Evolutionary conservation across 2,888 invertebrate genomes (phyloP).

Genomic region (Heliconius aoede): DNA sequence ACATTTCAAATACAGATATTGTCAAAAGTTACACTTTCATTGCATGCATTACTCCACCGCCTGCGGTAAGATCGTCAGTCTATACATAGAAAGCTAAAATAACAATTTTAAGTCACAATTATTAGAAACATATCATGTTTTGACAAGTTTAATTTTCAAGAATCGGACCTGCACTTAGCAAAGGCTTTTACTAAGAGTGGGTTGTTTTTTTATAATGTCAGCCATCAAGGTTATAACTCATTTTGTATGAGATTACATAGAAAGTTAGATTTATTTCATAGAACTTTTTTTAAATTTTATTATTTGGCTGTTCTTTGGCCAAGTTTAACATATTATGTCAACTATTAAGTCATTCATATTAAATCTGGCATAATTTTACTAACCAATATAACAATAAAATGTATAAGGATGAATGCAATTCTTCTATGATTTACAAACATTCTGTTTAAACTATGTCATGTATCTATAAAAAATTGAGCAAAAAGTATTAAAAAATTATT

Average conservation of each 20-base stretch:
- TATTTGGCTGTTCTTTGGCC: conserved; percentile 25
- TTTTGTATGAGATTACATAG: neutral
- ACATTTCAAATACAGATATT: neutral
- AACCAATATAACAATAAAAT: neutral
- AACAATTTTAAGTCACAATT: conserved; percentile 8
- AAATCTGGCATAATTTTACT: neutral
- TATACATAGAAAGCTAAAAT: neutral
- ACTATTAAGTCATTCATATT: neutral
- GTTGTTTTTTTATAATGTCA: neutral
- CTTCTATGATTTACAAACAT: neutral
- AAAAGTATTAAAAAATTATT: neutral
- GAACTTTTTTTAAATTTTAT: neutral
- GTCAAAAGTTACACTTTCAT: neutral
- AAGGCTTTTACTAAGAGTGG: neutral
- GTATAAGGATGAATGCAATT: neutral
- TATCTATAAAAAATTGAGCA: conserved; percentile 23
- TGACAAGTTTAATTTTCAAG: neutral
- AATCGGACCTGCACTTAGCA: neutral
- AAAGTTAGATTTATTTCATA: no score
- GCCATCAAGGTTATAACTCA: neutral
- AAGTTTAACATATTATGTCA: conserved; percentile 15
- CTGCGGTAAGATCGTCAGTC: conserved; percentile 20
- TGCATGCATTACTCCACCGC: conserved; percentile 5
- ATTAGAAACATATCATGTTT: neutral
- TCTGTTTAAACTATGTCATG: conserved; percentile 21